phyloP scores from a whole-genome alignment of 1,140 invertebrate genomes.

The Bombus balteatus region DNA sequence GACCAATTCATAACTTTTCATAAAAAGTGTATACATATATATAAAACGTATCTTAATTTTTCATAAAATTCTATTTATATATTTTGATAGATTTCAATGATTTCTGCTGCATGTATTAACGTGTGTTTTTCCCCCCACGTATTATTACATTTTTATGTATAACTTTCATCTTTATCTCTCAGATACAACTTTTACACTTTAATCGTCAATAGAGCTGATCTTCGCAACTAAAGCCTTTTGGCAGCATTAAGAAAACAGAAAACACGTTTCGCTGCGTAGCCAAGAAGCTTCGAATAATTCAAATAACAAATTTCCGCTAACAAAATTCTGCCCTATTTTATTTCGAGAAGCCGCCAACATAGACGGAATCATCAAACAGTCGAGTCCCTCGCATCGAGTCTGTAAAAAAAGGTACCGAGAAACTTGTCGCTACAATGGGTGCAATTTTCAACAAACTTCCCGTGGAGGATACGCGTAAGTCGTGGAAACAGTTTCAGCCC shows the following conservation, averaged over 20 bases:
- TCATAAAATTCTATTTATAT: background rate
- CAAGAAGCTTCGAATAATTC: constrained; percentile 19
- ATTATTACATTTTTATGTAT: background rate
- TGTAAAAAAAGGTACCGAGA: background rate
- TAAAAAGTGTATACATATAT: background rate
- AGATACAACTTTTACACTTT: too few species aligned
- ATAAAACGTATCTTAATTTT: too few species aligned
- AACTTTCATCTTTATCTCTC: too few species aligned
- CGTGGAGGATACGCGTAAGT: constrained; percentile 39
- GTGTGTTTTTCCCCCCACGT: too few species aligned
- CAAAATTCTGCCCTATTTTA: constrained; percentile 25
- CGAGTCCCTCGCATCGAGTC: too few species aligned
- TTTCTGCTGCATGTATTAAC: background rate
- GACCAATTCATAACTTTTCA: background rate
- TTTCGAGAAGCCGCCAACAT: background rate
- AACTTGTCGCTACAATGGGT: constrained; percentile 20
- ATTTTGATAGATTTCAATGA: background rate
- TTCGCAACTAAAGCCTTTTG: background rate
- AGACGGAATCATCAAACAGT: background rate
- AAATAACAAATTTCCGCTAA: background rate
- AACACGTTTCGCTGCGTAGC: background rate
- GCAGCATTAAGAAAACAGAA: background rate
- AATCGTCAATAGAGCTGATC: background rate
- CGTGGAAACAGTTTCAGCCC: constrained; percentile 36
- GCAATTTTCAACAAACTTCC: constrained; percentile 28